Conservation (phyloP, 2,888 invertebrate genomes). For the Eueremaeus valkanovi region DNA sequence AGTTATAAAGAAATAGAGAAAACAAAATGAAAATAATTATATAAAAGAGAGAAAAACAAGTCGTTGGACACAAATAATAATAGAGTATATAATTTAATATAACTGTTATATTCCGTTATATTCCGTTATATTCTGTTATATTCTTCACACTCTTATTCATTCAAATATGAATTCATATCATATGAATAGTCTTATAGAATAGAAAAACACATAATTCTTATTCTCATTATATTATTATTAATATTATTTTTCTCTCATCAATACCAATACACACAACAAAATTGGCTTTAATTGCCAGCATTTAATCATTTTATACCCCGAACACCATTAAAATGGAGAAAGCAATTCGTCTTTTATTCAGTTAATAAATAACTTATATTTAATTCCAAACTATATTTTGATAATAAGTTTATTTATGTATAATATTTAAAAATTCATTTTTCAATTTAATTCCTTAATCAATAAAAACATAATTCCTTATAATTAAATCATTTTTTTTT, state of each 20-base stretch:
- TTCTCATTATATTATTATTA: constrained; percentile 20
- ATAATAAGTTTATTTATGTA: not conserved
- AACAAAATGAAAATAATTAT: not conserved
- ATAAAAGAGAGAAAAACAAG: not conserved
- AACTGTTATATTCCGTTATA: not conserved
- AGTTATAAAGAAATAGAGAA: not conserved
- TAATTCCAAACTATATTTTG: not conserved
- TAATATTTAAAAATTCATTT: no score
- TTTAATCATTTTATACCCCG: not conserved
- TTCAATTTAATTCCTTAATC: no score
- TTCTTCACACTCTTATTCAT: not conserved
- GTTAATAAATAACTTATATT: not conserved
- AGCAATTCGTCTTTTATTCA: no score
- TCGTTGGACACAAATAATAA: constrained; percentile 6
- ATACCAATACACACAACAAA: not conserved
- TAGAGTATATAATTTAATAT: no score
- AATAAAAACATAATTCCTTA: no score
- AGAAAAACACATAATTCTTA: not conserved
- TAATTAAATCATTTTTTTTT: no score
- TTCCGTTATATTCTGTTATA: not conserved
- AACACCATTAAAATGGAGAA: constrained; percentile 17
- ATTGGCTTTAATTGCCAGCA: not conserved
- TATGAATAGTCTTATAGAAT: no score
- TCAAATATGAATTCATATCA: not conserved
- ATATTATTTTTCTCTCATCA: not conserved